These are phyloP conservation scores for Bos taurus DNA, from an alignment of 2,113 vertebrate species.

Conservation along the genomic window DNA sequence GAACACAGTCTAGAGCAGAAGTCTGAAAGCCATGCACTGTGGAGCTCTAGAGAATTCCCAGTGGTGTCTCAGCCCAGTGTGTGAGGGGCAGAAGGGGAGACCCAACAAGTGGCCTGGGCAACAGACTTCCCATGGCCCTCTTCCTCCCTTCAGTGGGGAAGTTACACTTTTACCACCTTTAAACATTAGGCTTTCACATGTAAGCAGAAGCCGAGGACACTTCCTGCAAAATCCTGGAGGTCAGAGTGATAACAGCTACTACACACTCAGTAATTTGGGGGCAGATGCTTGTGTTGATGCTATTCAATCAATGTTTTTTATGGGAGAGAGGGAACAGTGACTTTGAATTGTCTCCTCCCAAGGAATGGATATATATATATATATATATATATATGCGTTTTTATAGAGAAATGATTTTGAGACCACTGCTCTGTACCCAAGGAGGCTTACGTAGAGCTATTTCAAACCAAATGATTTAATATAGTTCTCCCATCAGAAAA, in stretches of 20 bases:
- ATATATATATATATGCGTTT: neutral
- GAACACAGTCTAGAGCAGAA: neutral
- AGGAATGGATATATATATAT: neutral
- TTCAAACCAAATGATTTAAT: neutral
- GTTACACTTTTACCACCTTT: neutral
- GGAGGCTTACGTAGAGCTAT: neutral
- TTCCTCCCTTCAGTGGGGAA: neutral
- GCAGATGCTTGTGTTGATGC: neutral
- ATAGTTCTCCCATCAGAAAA: neutral
- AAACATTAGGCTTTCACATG: neutral
- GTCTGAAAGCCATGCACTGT: neutral
- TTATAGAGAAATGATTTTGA: neutral
- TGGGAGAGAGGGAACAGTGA: neutral
- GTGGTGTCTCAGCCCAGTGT: neutral
- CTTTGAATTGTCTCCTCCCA: neutral
- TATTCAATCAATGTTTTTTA: neutral
- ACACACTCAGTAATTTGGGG: neutral
- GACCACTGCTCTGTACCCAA: neutral
- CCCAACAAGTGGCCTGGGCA: neutral
- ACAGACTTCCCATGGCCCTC: accelerated
- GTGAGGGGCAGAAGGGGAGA: too few relatives aligned
- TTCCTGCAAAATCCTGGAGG: neutral
- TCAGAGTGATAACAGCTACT: neutral
- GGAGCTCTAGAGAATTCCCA: neutral
- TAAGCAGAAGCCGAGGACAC: neutral